Evolutionary conservation across 2,797 vertebrate species (phyloP), one percentile per base, ranked within the genome.

Genomic region (Scarus forsteni): DNA sequence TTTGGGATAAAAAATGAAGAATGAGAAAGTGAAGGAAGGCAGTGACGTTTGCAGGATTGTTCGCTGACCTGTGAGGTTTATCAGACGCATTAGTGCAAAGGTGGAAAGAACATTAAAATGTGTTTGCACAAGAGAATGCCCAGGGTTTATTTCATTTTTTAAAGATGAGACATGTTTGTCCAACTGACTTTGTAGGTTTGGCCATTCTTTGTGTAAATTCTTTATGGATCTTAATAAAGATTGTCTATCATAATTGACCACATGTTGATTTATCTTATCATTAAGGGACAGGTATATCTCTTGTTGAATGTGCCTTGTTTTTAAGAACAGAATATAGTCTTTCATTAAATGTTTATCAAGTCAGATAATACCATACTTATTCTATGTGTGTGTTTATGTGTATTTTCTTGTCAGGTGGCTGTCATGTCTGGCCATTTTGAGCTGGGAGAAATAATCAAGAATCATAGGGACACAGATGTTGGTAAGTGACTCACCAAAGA

Each of bases 341-440:
- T n/a, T 49, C 19, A 68, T 52, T 52, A 16, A n/a, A 48, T 11
- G 10, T 12, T 42, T 3, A 40, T 40, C 11, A 6, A 40, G 9
- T 11, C 39, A 6, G 39, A 40, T 10, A 40, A 27, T 27, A 27
- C 27, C 27, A 27, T 1, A 43, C 40, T 59, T 57, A 8, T 12
- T 3, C 16, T n/a, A 5, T 38, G 19, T 35, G 13, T 54, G 38
- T 8, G 16, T 67, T 14, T 14, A 1, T 50, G 34, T 65, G 45
- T 60, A 50, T 72, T 10, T 62, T 40, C 68, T 40, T 34, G 16
- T 75, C 82, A 97, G 97, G 97, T 98, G 70, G 97, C 96, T 5
- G 96, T 98, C 63, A 96, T 97, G 84, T 97, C 97, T 9, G 97
- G 97, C 34, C 96, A 98, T 89, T 98, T 98, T 81, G 97, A 98